Evolutionary conservation across 1,140 invertebrate genomes (phyloP).

Genomic region (Micrasema longulum): DNA sequence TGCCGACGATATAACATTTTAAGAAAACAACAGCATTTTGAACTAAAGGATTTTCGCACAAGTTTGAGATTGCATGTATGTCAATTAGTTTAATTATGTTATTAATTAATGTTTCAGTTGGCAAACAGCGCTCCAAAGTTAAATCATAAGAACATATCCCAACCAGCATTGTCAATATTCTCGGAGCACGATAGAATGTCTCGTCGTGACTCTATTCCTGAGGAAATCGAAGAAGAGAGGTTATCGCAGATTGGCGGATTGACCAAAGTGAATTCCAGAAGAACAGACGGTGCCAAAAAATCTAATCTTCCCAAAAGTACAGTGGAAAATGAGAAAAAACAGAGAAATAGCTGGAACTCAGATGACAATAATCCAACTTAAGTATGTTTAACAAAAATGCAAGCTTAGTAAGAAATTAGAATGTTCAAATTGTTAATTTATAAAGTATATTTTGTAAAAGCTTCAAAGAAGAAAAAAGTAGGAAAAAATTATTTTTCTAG

Average conservation of each 20-base stretch:
- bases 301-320: constrained; percentile 61
- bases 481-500: too few species aligned
- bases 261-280: constrained; percentile 41
- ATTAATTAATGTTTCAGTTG: constrained; percentile 61
- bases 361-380: constrained; percentile 66
- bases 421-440: too few species aligned
- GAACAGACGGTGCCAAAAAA: constrained; percentile 56
- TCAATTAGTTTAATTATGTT: background rate
- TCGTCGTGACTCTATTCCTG: constrained; percentile 66
- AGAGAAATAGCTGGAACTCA: constrained; percentile 68
- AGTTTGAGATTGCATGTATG: background rate
- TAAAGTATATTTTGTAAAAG: too few species aligned
- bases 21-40: background rate
- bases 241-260: constrained; percentile 45
- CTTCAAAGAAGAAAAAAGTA: too few species aligned
- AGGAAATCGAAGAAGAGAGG: constrained; percentile 65
- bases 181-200: constrained; percentile 61
- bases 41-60: background rate
- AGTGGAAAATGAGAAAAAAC: constrained; percentile 60
- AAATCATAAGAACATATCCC: constrained; percentile 70
- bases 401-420: too few species aligned
- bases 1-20: too few species aligned
- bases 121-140: constrained; percentile 73
- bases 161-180: constrained; percentile 66
- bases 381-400: too few species aligned